Base-by-base conservation (phyloP, 2,797 vertebrate genomes). In the Coilia nasus region DNA sequence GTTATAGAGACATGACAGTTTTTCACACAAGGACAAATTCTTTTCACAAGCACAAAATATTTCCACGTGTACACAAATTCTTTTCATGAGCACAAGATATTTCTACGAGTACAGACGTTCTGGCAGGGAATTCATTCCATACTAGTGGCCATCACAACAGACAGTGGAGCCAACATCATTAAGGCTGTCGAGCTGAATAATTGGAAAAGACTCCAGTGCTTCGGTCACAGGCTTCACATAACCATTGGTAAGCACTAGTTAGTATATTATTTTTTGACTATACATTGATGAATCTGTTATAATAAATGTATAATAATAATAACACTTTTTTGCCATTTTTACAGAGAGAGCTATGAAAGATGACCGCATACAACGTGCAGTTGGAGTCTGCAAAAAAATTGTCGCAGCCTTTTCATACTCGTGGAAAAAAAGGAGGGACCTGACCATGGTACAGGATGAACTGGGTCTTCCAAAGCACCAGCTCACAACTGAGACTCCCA, bases 391-490 rank as follows among this genome's bases (percentile, higher is more conserved):
- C n/a, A n/a, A n/a, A n/a, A n/a, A n/a, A n/a, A n/a, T n/a, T n/a
- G n/a, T n/a, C n/a, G n/a, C n/a, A n/a, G 60, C 83, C 60, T 71
- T 83, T 31, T 83, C 35, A 31, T 83, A 71, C 59, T 64, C 83
- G 6, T 71, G 62, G 64, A 83, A 71, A 31, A 83, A 28, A 44
- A 71, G 46, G 57, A 83, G 83, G 54, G 80, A 81, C n/a, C n/a
- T 81, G 80, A 15, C 7, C 41, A 6, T 2, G 6, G 75, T 19
- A 1, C 82, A 83, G 82, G 60, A 1, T 71, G 83, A 67, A 0
- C 2, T 83, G 83, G 59, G 35, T 35, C 59, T 83, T 3, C 81
- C 1, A 47, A 82, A 46, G 35, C 46, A 82, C 44, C 3, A 2
- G 81, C 81, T 82, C 44, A 82, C 44, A 25, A 57, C 81, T 50